A percentile compares a stretch with the other conserved stretches of the same genome.
phyloP scores from a whole-genome alignment of 2,113 vertebrate species.

The Malurus elegans region DNA sequence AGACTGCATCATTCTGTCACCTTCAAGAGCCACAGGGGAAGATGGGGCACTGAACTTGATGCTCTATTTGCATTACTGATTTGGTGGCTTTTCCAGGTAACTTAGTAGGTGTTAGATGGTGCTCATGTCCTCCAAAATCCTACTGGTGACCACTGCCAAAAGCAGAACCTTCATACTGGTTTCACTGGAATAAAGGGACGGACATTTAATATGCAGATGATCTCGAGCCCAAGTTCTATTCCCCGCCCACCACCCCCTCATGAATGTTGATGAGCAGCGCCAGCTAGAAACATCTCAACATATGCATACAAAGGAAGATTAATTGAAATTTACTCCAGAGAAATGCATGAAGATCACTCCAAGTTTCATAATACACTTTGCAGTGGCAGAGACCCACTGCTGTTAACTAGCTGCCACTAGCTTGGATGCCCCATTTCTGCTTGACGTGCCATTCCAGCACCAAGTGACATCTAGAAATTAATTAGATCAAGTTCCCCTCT shows the following conservation, averaged over 20 bases:
- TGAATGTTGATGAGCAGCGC: rapidly evolving
- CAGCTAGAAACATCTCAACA: not conserved
- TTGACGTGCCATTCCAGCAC: not conserved
- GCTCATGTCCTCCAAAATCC: no score
- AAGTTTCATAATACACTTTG: not conserved
- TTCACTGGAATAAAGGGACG: not conserved
- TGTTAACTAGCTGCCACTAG: not conserved
- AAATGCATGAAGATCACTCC: not conserved
- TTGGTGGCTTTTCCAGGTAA: not conserved
- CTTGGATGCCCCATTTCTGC: no score
- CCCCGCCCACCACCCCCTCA: no score
- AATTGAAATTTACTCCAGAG: not conserved
- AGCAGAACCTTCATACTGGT: not conserved
- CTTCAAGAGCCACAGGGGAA: not conserved
- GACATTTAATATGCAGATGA: not conserved
- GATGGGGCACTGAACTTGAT: not conserved
- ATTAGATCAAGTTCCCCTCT: not conserved
- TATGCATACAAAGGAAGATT: not conserved
- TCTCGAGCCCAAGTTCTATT: not conserved
- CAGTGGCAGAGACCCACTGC: not conserved
- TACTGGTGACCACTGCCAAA: not conserved
- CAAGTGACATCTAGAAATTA: not conserved
- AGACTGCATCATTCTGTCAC: not conserved
- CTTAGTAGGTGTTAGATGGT: not conserved
- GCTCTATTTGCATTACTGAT: not conserved